Conservation (phyloP, 2,113 vertebrate genomes). For the Chionomys nivalis region DNA sequence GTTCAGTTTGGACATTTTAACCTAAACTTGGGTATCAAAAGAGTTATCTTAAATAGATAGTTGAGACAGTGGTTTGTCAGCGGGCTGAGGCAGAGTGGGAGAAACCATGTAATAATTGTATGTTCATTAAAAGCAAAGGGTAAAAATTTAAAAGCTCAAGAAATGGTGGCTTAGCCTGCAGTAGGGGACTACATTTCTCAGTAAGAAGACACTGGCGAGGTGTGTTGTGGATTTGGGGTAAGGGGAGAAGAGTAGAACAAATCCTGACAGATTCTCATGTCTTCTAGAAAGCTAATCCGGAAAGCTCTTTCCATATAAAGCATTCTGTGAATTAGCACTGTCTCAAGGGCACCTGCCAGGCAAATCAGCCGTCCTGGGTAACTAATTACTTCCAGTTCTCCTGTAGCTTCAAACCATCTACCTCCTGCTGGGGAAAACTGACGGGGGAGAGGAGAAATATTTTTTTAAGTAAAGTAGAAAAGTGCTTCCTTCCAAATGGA, state of each 20-base stretch:
- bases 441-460: background rate
- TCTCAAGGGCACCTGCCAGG: background rate
- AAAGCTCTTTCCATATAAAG: slow-evolving; percentile 12
- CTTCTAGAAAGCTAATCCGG: slow-evolving; percentile 2
- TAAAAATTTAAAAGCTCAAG: slow-evolving; percentile 6
- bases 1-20: background rate
- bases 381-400: slow-evolving; percentile 29
- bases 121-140: background rate
- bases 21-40: slow-evolving; percentile 9
- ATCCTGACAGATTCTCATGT: background rate
- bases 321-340: background rate
- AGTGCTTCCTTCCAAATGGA: slow-evolving; percentile 14
- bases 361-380: background rate
- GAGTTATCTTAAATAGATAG: background rate
- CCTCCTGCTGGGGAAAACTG: slow-evolving; percentile 27
- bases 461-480: slow-evolving; percentile 9
- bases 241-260: background rate
- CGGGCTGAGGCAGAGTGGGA: background rate
- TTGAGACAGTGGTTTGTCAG: background rate
- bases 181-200: background rate
- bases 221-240: background rate
- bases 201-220: background rate
- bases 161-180: background rate
- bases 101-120: background rate
- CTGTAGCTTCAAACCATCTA: slow-evolving; percentile 49